Conservation (phyloP, 2,888 invertebrate genomes). For the Melipona bicolor region DNA sequence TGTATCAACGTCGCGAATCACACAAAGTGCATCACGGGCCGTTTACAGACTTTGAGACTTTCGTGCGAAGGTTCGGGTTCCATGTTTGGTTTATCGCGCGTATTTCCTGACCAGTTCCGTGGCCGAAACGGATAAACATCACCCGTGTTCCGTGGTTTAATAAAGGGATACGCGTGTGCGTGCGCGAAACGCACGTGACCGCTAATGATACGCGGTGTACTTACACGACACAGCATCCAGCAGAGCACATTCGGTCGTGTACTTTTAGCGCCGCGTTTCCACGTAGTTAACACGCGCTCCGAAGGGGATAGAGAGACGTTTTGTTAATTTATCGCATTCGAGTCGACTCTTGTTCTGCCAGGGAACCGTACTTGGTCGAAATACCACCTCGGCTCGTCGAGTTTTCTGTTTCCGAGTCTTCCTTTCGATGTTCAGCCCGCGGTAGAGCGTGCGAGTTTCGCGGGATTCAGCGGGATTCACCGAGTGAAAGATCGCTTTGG, state of each 20-base stretch:
- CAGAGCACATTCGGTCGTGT: constrained; percentile 4
- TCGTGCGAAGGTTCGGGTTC: background rate
- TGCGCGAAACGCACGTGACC: constrained; percentile 35
- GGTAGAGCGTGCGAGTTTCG: background rate
- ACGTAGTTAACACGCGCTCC: background rate
- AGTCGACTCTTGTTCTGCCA: background rate
- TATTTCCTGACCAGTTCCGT: constrained; percentile 14
- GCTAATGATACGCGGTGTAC: constrained; percentile 35
- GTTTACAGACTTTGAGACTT: background rate
- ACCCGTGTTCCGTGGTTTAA: constrained; percentile 32
- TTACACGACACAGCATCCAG: constrained; percentile 1
- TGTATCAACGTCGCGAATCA: no score
- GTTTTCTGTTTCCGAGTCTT: background rate
- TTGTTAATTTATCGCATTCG: constrained; percentile 21
- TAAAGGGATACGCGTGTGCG: constrained; percentile 17
- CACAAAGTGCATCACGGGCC: background rate
- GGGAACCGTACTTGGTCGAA: background rate
- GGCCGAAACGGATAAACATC: constrained; percentile 8
- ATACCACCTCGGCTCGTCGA: background rate
- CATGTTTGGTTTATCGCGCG: background rate
- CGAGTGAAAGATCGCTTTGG: background rate
- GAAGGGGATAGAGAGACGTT: constrained; percentile 20
- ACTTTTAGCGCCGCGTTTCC: background rate
- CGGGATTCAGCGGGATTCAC: background rate
- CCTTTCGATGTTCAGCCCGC: background rate